Evolutionary conservation across 92 coral and sea anemone genomes (phyloP).

Genomic region (Palythoa grandis): DNA sequence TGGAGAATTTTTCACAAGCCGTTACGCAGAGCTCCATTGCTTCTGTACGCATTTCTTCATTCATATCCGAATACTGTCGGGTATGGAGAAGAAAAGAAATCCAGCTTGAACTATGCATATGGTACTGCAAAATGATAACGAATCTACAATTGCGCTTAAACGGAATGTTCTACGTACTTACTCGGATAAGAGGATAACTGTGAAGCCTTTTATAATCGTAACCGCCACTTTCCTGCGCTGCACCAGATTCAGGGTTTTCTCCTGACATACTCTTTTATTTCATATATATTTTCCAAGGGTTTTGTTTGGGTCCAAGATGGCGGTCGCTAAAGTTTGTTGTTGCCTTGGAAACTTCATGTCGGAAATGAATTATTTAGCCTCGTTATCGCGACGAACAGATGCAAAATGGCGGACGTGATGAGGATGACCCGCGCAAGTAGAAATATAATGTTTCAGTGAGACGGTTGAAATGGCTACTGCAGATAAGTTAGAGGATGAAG

Average conservation of each 20-base stretch:
- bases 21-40: constrained; percentile 99
- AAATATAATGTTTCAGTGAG: too few relatives aligned
- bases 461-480: constrained; percentile 44
- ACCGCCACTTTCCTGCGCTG: constrained; percentile 80
- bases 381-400: constrained; percentile 32
- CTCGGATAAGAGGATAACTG: constrained; percentile 93
- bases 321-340: constrained; percentile 50
- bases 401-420: background rate
- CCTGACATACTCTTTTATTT: constrained; percentile 56
- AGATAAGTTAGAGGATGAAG: background rate
- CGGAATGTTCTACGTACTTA: constrained; percentile 31
- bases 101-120: background rate
- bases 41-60: constrained; percentile 98
- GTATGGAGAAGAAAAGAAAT: background rate
- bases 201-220: constrained; percentile 97
- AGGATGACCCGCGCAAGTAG: background rate
- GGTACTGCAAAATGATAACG: too few relatives aligned
- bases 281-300: background rate
- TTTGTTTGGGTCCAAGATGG: constrained; percentile 69
- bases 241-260: constrained; percentile 81
- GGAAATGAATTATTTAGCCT: constrained; percentile 15
- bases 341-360: constrained; percentile 51
- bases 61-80: constrained; percentile 91
- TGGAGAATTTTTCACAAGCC: constrained; percentile 97
- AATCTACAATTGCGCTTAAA: background rate